Percentiles rank a stretch among this genome's conserved stretches.
These are phyloP conservation scores for Erebia ligea DNA, from an alignment of 2,888 invertebrate genomes.

Conservation along the genomic window DNA sequence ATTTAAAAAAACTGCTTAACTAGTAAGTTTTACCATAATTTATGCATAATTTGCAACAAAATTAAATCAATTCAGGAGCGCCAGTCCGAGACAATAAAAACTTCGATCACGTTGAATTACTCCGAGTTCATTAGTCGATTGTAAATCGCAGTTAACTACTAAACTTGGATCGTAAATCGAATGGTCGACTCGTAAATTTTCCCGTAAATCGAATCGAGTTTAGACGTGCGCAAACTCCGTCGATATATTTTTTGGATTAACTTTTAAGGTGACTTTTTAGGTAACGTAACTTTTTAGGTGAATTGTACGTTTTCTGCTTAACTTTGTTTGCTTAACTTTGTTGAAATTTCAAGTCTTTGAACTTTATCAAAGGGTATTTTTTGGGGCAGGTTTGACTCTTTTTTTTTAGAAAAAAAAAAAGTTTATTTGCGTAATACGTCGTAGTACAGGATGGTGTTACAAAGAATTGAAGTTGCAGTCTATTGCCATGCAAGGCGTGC, in stretches of 20 bases:
- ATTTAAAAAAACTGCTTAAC: too few relatives aligned
- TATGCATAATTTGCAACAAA: slow-evolving; percentile 5
- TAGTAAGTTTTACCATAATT: neutral
- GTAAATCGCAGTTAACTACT: slow-evolving; percentile 44
- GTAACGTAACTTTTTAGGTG: too few relatives aligned
- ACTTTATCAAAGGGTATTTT: too few relatives aligned
- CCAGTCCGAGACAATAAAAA: slow-evolving; percentile 37
- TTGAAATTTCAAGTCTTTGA: neutral
- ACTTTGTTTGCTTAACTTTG: neutral
- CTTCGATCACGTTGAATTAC: slow-evolving; percentile 38
- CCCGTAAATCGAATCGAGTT: slow-evolving; percentile 33
- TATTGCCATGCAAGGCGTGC: too few relatives aligned
- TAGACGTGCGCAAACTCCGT: slow-evolving; percentile 28
- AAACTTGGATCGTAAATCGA: slow-evolving; percentile 38
- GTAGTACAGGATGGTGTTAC: too few relatives aligned
- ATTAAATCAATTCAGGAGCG: slow-evolving; percentile 27
- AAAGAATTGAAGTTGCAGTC: too few relatives aligned
- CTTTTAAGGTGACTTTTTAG: too few relatives aligned
- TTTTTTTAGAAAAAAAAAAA: too few relatives aligned
- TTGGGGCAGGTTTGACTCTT: too few relatives aligned
- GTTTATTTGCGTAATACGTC: too few relatives aligned
- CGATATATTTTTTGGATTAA: slow-evolving; percentile 30
- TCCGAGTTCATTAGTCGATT: slow-evolving; percentile 40
- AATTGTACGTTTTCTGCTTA: neutral
- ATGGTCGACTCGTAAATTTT: slow-evolving; percentile 36